phyloP scores from a whole-genome alignment of 2,888 invertebrate genomes.

The Cataglyphis altisquamis region DNA sequence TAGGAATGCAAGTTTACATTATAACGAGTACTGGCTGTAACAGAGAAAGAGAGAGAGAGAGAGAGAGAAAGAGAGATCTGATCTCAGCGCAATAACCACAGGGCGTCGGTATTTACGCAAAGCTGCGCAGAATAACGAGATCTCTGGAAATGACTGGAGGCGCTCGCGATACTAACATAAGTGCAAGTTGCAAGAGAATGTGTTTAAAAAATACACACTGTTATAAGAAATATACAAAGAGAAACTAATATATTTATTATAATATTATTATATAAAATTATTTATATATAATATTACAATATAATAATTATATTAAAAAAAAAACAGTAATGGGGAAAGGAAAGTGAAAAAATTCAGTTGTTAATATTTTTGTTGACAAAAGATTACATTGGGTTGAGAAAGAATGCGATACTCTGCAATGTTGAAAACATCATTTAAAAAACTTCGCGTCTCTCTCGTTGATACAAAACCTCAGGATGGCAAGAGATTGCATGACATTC shows the following conservation, averaged over 20 bases:
- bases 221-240: background rate
- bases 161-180: background rate
- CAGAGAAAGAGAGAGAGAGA: background rate
- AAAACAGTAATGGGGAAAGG: background rate
- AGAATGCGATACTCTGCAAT: background rate
- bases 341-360: background rate
- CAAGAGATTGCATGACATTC: background rate
- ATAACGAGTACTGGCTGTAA: conserved; percentile 20
- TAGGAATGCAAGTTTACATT: conserved; percentile 33
- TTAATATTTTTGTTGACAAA: background rate
- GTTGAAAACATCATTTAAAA: background rate
- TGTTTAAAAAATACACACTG: background rate
- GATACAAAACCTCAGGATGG: background rate
- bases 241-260: background rate
- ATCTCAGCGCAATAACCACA: conserved; percentile 41
- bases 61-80: conserved; percentile 11
- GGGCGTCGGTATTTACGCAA: conserved; percentile 40
- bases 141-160: conserved; percentile 11
- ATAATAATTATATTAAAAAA: background rate
- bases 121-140: conserved; percentile 18
- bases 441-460: background rate
- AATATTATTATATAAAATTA: background rate
- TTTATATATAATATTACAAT: background rate
- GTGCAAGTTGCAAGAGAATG: background rate
- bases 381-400: background rate